Evolutionary conservation across 2,888 invertebrate genomes (phyloP).

Genomic region (Chalcosyrphus nemorum): DNA sequence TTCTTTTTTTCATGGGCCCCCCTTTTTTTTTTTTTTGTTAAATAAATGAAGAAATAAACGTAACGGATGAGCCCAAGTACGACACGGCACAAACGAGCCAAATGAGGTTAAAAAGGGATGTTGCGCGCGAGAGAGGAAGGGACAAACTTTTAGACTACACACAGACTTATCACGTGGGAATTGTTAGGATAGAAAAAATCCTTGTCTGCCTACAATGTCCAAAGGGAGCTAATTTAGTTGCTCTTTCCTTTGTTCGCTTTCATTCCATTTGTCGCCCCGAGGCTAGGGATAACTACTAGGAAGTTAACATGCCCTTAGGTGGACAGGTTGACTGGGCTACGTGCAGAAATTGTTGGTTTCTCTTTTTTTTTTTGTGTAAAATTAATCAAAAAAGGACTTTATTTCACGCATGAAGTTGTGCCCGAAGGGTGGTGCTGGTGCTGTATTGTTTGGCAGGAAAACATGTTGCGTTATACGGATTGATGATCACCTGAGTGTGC

Average conservation of each 20-base stretch:
- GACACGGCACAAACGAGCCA: slow-evolving; percentile 60
- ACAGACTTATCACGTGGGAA: slow-evolving; percentile 57
- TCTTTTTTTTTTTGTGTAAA: slow-evolving; percentile 22
- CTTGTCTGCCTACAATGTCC: slow-evolving; percentile 56
- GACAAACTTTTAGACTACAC: background rate
- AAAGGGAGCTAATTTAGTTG: slow-evolving; percentile 49
- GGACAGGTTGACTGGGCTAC: slow-evolving; percentile 29
- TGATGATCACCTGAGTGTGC: slow-evolving; percentile 15
- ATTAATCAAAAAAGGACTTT: slow-evolving; percentile 56
- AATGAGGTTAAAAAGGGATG: slow-evolving; percentile 71
- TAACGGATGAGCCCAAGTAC: slow-evolving; percentile 64
- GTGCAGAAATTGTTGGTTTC: slow-evolving; percentile 9
- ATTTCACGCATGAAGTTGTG: slow-evolving; percentile 29
- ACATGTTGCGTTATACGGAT: slow-evolving; percentile 14
- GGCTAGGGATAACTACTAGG: slow-evolving; percentile 53
- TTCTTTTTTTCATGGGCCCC: slow-evolving; percentile 47
- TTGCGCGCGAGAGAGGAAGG: background rate
- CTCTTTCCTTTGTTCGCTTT: slow-evolving; percentile 34
- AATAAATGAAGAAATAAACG: slow-evolving; percentile 59
- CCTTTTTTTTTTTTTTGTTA: too few relatives aligned
- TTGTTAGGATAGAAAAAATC: slow-evolving; percentile 56
- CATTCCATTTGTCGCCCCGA: slow-evolving; percentile 52
- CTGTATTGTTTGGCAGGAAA: slow-evolving; percentile 20
- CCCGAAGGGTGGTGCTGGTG: background rate
- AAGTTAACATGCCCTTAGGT: slow-evolving; percentile 45